phyloP scores from a whole-genome alignment of 1,140 invertebrate genomes.

The Cotesia typhae region DNA sequence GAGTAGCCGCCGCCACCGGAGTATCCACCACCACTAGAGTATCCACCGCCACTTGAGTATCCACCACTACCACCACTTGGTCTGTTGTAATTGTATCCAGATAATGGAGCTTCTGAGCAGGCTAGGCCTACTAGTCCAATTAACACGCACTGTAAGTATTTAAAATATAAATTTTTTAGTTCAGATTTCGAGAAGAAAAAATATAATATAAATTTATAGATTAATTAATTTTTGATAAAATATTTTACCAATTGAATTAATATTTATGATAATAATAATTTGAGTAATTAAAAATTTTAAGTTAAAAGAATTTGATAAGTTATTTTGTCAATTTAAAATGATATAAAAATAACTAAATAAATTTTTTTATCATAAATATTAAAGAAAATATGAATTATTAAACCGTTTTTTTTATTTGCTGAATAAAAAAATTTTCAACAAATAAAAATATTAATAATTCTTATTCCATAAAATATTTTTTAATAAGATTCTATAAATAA shows the following conservation, averaged over 20 bases:
- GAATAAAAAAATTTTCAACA: background rate
- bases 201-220: background rate
- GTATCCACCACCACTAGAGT: slow-evolving; percentile 54
- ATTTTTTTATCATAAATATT: background rate
- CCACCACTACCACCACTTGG: slow-evolving; percentile 68
- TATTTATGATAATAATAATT: too few species aligned
- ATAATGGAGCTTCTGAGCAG: slow-evolving; percentile 70
- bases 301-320: too few species aligned
- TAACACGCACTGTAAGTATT: slow-evolving; percentile 71
- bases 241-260: too few species aligned
- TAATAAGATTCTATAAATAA: too few species aligned
- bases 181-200: background rate
- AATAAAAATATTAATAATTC: too few species aligned
- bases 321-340: too few species aligned
- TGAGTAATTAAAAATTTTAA: too few species aligned
- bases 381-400: slow-evolving; percentile 2
- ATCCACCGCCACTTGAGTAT: slow-evolving; percentile 61
- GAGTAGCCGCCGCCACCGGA: slow-evolving; percentile 72
- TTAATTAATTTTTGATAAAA: background rate
- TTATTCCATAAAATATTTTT: too few species aligned
- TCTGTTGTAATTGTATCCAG: slow-evolving; percentile 73
- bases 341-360: background rate
- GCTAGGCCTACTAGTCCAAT: slow-evolving; percentile 70
- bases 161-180: slow-evolving; percentile 34
- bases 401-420: slow-evolving; percentile 4